phyloP scores from a whole-genome alignment of 2,888 invertebrate genomes.

The Apotomis betuletana region DNA sequence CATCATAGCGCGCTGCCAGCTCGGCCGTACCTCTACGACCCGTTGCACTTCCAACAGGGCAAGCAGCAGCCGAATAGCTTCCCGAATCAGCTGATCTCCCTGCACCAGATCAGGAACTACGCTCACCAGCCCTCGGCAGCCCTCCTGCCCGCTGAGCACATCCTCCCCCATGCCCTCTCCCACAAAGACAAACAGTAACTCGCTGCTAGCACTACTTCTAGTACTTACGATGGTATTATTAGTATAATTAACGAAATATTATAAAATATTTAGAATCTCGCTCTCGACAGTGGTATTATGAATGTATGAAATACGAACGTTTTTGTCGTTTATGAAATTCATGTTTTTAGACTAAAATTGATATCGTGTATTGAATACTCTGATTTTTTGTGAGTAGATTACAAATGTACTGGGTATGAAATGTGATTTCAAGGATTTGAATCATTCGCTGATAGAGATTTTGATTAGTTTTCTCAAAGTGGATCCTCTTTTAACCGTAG shows the following conservation, averaged over 20 bases:
- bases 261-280: constrained; percentile 80
- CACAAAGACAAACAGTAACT: constrained; percentile 82
- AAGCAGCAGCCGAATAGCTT: constrained; percentile 87
- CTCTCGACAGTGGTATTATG: constrained; percentile 78
- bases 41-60: constrained; percentile 92
- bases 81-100: constrained; percentile 96
- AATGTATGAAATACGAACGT: constrained; percentile 71
- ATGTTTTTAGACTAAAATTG: constrained; percentile 75
- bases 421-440: constrained; percentile 64
- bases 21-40: constrained; percentile 95
- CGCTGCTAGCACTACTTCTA: constrained; percentile 65
- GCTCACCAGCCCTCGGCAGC: constrained; percentile 94
- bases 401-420: constrained; percentile 70
- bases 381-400: constrained; percentile 73
- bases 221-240: constrained; percentile 82
- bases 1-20: constrained; percentile 87
- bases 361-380: constrained; percentile 76
- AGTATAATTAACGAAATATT: constrained; percentile 75
- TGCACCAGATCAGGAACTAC: constrained; percentile 98
- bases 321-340: constrained; percentile 71
- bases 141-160: constrained; percentile 87
- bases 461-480: constrained; percentile 58
- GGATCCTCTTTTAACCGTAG: constrained; percentile 42
- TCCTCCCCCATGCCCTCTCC: constrained; percentile 81
- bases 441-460: constrained; percentile 46